These are phyloP conservation scores for Mizuhopecten yessoensis DNA, from an alignment of 1,140 invertebrate species.

Conservation along the genomic window DNA sequence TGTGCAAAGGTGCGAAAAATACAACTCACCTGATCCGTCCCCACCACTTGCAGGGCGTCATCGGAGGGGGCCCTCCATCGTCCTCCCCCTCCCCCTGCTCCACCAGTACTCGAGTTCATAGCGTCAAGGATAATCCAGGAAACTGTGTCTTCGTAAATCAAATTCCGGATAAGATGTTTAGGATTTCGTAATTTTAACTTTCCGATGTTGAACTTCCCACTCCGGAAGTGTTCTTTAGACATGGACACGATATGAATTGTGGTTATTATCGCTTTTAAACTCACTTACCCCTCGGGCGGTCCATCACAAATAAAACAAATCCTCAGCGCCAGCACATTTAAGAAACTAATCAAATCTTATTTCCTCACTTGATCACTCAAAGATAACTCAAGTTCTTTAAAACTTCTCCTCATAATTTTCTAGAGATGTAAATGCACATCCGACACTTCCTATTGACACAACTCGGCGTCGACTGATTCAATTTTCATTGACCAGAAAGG, in stretches of 20 bases:
- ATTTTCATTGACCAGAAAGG: too few species aligned
- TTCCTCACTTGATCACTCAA: too few species aligned
- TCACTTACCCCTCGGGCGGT: neutral
- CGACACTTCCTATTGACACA: too few species aligned
- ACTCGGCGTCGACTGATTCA: too few species aligned
- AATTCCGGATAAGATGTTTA: constrained; percentile 3
- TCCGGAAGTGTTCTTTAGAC: constrained; percentile 32
- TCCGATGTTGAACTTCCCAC: constrained; percentile 11
- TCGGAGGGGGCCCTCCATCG: neutral
- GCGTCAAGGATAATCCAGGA: neutral
- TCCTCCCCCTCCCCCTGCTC: neutral
- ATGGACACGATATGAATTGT: constrained; percentile 25
- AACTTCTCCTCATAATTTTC: too few species aligned
- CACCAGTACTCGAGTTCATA: neutral
- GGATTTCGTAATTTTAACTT: neutral
- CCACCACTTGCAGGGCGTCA: neutral
- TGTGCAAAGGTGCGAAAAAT: neutral
- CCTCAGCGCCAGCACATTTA: too few species aligned
- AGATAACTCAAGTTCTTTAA: too few species aligned
- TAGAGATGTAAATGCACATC: too few species aligned
- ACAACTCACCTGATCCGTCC: neutral
- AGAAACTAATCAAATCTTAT: too few species aligned
- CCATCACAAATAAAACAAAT: neutral
- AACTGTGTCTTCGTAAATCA: neutral
- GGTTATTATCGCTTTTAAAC: neutral